phyloP scores from a whole-genome alignment of 1,140 invertebrate species.

The Helicorthomorpha holstii region DNA sequence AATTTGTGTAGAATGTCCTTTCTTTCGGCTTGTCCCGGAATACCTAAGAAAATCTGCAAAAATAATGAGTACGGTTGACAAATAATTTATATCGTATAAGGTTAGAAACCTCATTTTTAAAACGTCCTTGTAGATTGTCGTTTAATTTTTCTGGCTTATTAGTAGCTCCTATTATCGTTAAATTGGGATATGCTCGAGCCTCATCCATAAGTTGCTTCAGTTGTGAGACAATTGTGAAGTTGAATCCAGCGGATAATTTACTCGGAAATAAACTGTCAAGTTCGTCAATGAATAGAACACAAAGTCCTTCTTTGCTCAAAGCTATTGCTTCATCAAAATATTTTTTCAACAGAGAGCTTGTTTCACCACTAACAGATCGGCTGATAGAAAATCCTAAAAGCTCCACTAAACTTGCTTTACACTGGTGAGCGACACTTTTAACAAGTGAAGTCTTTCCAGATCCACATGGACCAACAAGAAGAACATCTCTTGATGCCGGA shows the following conservation, averaged over 20 bases:
- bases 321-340: slow-evolving; percentile 10
- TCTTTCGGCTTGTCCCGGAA: no score
- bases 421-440: slow-evolving; percentile 12
- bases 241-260: neutral
- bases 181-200: slow-evolving; percentile 8
- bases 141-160: slow-evolving; percentile 24
- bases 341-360: slow-evolving; percentile 5
- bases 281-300: slow-evolving; percentile 19
- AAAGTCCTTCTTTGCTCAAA: slow-evolving; percentile 3
- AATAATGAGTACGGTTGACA: no score
- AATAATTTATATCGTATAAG: no score
- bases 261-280: slow-evolving; percentile 14
- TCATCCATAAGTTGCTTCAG: slow-evolving; percentile 27
- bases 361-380: slow-evolving; percentile 8
- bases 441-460: slow-evolving; percentile 35
- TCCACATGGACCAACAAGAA: slow-evolving; percentile 33
- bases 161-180: slow-evolving; percentile 20
- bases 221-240: slow-evolving; percentile 14
- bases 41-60: no score
- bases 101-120: slow-evolving; percentile 18
- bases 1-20: no score
- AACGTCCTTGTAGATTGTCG: slow-evolving; percentile 22
- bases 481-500: slow-evolving; percentile 21
- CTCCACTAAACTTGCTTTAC: slow-evolving; percentile 6
- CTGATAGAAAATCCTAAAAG: slow-evolving; percentile 4